phyloP scores from a whole-genome alignment of 2,797 vertebrate species.

The Pagetopsis macropterus region DNA sequence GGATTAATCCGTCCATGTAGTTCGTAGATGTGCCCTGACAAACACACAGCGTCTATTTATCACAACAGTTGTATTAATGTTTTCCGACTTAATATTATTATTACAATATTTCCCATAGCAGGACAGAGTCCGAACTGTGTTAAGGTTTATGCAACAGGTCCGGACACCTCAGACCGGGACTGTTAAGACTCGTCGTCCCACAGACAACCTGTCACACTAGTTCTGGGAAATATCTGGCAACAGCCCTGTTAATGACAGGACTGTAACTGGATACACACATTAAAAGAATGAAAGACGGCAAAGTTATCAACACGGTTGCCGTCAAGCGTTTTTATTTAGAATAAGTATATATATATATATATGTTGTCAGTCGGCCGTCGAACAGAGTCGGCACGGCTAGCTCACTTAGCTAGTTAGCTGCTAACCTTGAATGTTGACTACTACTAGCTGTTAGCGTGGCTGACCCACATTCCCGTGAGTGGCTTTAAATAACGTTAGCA shows the following conservation, averaged over 20 bases:
- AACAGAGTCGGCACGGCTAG: slow-evolving; percentile 38
- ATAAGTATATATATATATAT: not conserved
- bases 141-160: not conserved
- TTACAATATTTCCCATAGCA: too few relatives aligned
- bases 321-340: not conserved
- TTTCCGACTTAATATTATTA: not conserved
- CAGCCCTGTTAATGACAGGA: slow-evolving; percentile 39
- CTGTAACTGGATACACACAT: slow-evolving; percentile 31
- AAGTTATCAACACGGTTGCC: not conserved
- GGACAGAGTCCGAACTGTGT: not conserved
- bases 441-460: slow-evolving; percentile 68
- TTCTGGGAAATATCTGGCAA: slow-evolving; percentile 65
- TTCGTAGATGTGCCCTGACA: slow-evolving; percentile 12
- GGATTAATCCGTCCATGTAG: slow-evolving; percentile 64
- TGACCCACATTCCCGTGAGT: slow-evolving; percentile 73
- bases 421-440: slow-evolving; percentile 72
- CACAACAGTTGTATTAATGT: not conserved
- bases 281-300: not conserved
- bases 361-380: slow-evolving; percentile 26
- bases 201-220: slow-evolving; percentile 78
- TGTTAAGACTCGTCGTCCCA: slow-evolving; percentile 63
- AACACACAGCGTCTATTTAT: slow-evolving; percentile 19
- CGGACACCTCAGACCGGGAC: not conserved
- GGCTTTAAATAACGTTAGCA: slow-evolving; percentile 59
- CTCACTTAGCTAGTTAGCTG: slow-evolving; percentile 67